Evolutionary conservation across 2,888 invertebrate genomes (phyloP).

Genomic region (Patella ulyssiponensis): DNA sequence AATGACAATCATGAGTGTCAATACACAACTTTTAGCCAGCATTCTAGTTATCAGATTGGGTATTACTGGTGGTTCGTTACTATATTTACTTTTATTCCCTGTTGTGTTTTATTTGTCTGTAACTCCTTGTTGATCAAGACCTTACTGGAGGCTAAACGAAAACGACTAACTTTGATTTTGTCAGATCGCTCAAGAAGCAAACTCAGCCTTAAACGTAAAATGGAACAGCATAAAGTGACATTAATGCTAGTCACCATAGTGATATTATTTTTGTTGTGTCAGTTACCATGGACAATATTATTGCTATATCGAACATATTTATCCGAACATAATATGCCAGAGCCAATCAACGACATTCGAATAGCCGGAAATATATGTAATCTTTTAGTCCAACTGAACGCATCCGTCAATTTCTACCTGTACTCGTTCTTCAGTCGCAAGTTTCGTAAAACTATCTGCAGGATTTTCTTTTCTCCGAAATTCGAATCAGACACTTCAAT

Average conservation of each 20-base stretch:
- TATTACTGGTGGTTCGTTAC: constrained; percentile 77
- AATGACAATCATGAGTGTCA: constrained; percentile 38
- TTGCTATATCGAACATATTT: constrained; percentile 74
- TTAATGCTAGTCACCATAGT: constrained; percentile 85
- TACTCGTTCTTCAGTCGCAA: constrained; percentile 84
- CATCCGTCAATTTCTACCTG: constrained; percentile 83
- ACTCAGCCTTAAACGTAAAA: constrained; percentile 64
- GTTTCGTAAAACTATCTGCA: constrained; percentile 78
- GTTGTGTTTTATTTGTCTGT: constrained; percentile 80
- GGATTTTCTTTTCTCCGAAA: constrained; percentile 70
- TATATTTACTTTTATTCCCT: constrained; percentile 76
- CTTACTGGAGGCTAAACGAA: constrained; percentile 71
- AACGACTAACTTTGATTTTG: constrained; percentile 9
- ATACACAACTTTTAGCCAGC: constrained; percentile 73
- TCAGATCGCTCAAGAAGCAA: constrained; percentile 41
- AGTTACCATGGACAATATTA: constrained; percentile 79
- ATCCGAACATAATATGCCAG: constrained; percentile 39
- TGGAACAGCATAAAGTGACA: constrained; percentile 77
- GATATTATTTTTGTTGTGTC: constrained; percentile 82
- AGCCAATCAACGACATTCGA: constrained; percentile 31
- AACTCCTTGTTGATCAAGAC: constrained; percentile 80
- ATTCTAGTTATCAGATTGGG: constrained; percentile 75
- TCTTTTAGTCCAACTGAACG: constrained; percentile 80
- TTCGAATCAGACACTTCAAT: too few relatives aligned
- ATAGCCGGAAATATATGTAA: constrained; percentile 81